Percentiles rank a stretch among this genome's conserved stretches.
phyloP scores from a whole-genome alignment of 2,888 invertebrate genomes.

The Bimastos eiseni region DNA sequence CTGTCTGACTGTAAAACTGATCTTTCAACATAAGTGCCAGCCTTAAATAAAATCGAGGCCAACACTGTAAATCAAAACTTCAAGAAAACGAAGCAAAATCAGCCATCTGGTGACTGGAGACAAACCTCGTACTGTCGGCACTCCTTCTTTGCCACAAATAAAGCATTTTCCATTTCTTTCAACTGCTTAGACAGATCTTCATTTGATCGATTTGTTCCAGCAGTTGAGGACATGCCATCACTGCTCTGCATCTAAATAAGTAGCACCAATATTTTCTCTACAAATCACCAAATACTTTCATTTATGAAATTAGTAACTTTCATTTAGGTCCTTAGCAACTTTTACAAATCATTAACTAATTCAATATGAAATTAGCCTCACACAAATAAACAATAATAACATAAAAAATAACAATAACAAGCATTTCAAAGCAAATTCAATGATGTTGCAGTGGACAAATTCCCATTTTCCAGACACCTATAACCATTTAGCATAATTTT shows the following conservation, averaged over 20 bases:
- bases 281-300: neutral
- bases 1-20: neutral
- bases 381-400: neutral
- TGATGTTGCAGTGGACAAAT: no score
- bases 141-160: constrained; percentile 7
- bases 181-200: constrained; percentile 1
- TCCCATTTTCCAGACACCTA: no score
- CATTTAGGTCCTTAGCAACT: no score
- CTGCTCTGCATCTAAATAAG: neutral
- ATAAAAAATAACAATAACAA: neutral
- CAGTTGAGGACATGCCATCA: neutral
- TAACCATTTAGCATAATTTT: no score
- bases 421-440: neutral
- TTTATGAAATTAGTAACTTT: no score
- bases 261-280: neutral
- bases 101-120: neutral
- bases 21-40: neutral
- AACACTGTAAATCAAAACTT: neutral
- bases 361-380: neutral
- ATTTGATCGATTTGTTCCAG: neutral
- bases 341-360: neutral
- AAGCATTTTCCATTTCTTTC: constrained; percentile 22
- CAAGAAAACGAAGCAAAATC: neutral
- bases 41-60: neutral
- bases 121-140: constrained; percentile 17